These are phyloP conservation scores for Pseudorectes ferrugineus DNA, from an alignment of 2,113 vertebrate genomes.

Conservation along the genomic window DNA sequence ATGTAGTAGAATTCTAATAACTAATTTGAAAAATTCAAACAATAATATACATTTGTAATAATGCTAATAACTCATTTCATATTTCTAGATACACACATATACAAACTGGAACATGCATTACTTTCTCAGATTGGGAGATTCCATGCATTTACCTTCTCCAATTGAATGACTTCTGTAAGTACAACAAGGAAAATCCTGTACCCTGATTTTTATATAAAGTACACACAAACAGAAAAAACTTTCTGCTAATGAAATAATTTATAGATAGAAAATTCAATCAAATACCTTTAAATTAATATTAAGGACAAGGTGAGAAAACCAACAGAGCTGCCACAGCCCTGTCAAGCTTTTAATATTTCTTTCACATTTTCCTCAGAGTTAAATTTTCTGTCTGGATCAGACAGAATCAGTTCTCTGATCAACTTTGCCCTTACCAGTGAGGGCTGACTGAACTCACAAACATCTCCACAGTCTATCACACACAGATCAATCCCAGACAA, in stretches of 20 bases:
- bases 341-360: background rate
- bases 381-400: background rate
- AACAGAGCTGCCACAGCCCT: background rate
- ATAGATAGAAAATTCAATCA: background rate
- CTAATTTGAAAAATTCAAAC: background rate
- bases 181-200: background rate
- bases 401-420: background rate
- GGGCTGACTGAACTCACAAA: background rate
- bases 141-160: background rate
- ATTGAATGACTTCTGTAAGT: background rate
- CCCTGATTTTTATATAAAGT: background rate
- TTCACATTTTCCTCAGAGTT: background rate
- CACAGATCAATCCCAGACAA: background rate
- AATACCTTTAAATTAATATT: background rate
- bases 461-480: background rate
- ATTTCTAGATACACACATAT: background rate
- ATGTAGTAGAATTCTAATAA: background rate
- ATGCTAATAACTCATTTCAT: background rate
- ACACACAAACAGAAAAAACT: background rate
- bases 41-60: background rate
- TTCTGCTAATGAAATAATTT: background rate
- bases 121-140: background rate
- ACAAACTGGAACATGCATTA: background rate
- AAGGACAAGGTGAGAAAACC: background rate
- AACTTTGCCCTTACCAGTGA: background rate